Conservation (phyloP, 2,113 vertebrate species). For the Pituophis catenifer region DNA sequence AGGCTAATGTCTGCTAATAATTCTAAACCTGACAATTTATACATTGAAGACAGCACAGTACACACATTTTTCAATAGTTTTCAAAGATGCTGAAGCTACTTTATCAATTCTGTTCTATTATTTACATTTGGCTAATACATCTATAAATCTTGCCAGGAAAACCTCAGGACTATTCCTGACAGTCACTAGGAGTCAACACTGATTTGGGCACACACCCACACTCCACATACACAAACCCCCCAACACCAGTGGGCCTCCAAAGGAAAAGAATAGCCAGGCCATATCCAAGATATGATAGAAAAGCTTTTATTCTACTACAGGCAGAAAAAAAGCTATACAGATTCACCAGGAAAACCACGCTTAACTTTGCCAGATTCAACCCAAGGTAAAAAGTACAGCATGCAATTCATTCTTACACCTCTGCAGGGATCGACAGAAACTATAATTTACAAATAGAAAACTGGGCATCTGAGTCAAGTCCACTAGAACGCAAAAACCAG, state of each 20-base stretch:
- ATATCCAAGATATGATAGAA: not conserved
- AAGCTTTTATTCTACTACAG: not conserved
- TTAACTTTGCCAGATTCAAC: not conserved
- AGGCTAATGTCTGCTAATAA: not conserved
- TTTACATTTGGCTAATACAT: not conserved
- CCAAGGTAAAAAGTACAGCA: not conserved
- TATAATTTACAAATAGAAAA: not conserved
- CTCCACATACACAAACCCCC: not conserved
- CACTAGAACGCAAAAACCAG: not conserved
- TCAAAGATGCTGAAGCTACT: not conserved
- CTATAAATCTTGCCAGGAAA: not conserved
- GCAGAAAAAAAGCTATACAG: not conserved
- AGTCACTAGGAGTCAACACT: not conserved
- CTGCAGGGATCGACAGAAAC: not conserved
- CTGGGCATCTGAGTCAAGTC: not conserved
- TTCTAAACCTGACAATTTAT: not conserved
- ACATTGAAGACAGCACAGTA: not conserved
- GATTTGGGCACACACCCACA: not conserved
- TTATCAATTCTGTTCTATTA: not conserved
- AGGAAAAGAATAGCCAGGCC: not conserved
- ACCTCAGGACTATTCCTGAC: not conserved
- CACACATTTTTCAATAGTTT: not conserved
- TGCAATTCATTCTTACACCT: not conserved
- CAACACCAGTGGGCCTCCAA: not conserved
- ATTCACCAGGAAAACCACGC: not conserved